Evolutionary conservation across 2,113 vertebrate genomes (phyloP).

Genomic region (Cepphus grylle): DNA sequence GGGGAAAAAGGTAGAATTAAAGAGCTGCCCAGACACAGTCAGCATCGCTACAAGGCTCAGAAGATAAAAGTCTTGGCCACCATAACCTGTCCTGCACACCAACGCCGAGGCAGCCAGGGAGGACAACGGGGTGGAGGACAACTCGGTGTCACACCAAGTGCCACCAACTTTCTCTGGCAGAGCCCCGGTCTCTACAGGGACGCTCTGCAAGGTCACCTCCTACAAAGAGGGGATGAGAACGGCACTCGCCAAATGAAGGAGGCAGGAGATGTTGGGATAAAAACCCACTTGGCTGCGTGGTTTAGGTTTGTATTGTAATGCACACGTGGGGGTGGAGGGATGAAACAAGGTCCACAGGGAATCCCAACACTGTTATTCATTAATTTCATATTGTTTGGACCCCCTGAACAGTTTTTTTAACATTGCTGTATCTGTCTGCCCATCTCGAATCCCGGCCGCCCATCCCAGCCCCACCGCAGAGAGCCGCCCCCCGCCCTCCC

Average conservation of each 20-base stretch:
- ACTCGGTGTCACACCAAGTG: background rate
- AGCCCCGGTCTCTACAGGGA: background rate
- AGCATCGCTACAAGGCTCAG: background rate
- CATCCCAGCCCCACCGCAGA: rapidly evolving
- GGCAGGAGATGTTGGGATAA: background rate
- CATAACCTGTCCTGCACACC: background rate
- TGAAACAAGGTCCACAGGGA: background rate
- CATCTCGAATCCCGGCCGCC: rapidly evolving
- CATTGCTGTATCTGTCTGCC: background rate
- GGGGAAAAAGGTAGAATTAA: background rate
- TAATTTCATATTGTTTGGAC: background rate
- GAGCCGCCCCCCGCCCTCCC: no score
- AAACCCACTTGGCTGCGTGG: rapidly evolving
- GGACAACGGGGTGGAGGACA: background rate
- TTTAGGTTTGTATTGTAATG: rapidly evolving
- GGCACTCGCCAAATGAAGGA: rapidly evolving
- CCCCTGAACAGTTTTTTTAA: no score
- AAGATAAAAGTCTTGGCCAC: background rate
- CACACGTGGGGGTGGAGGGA: rapidly evolving
- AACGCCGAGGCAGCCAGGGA: rapidly evolving
- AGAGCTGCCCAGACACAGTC: background rate
- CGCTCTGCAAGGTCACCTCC: background rate
- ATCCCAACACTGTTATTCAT: background rate
- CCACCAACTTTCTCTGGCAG: background rate
- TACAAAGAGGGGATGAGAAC: background rate